Evolutionary conservation across 2,113 vertebrate species (phyloP).

Genomic region (Brachyistius frenatus): DNA sequence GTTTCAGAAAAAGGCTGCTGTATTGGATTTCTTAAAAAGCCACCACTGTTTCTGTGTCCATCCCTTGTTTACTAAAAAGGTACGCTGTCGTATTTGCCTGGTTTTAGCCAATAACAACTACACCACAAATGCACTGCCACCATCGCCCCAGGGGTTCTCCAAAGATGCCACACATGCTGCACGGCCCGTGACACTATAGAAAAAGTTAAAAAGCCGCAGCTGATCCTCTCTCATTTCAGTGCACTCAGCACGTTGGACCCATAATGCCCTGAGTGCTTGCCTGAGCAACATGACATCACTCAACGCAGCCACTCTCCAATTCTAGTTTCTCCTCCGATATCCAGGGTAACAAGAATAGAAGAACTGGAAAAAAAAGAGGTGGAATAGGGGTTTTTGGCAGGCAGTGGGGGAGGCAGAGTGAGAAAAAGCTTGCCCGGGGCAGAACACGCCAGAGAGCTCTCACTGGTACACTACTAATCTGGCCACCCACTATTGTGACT

Average conservation of each 20-base stretch:
- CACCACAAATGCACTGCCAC: slow-evolving; percentile 21
- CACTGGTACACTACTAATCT: slow-evolving; percentile 70
- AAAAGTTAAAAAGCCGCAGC: slow-evolving; percentile 67
- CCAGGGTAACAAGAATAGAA: slow-evolving; percentile 65
- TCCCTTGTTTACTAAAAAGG: neutral
- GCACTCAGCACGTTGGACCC: slow-evolving; percentile 76
- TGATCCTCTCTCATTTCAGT: slow-evolving; percentile 78
- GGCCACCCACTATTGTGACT: slow-evolving; percentile 75
- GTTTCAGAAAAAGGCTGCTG: neutral
- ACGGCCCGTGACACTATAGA: slow-evolving; percentile 55
- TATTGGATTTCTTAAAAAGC: slow-evolving; percentile 11
- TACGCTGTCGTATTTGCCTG: slow-evolving; percentile 25
- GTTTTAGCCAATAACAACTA: slow-evolving; percentile 21
- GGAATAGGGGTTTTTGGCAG: slow-evolving; percentile 42
- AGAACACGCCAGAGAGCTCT: slow-evolving; percentile 61
- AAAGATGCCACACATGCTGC: slow-evolving; percentile 44
- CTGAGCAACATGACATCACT: slow-evolving; percentile 74
- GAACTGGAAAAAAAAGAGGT: slow-evolving; percentile 49
- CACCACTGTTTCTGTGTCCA: neutral
- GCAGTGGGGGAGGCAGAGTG: neutral
- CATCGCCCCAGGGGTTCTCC: slow-evolving; percentile 27
- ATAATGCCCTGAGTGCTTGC: slow-evolving; percentile 78
- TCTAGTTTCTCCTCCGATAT: slow-evolving; percentile 66
- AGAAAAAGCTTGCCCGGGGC: slow-evolving; percentile 66
- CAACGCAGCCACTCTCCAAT: slow-evolving; percentile 64